These are phyloP conservation scores for Lasioglossum marginatum DNA, from an alignment of 2,888 invertebrate genomes.

Conservation along the genomic window DNA sequence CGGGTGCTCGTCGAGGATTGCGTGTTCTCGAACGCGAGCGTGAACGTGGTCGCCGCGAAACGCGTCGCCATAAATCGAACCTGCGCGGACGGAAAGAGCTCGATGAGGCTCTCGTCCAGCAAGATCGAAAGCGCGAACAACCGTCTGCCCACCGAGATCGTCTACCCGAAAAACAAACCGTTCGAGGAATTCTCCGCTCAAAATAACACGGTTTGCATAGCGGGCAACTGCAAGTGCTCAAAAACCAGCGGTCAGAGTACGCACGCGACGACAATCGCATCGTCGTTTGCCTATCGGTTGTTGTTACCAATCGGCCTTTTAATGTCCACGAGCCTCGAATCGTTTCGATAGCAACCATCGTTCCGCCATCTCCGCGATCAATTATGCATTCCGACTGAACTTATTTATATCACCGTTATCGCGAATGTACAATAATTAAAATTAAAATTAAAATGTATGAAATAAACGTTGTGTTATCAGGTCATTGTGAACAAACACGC, in stretches of 20 bases:
- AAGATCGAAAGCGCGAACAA: conserved; percentile 72
- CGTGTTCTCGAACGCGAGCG: conserved; percentile 73
- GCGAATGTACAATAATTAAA: neutral
- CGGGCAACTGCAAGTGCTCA: conserved; percentile 76
- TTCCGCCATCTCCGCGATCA: neutral
- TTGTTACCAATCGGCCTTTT: neutral
- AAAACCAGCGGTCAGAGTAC: conserved; percentile 59
- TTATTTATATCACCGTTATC: neutral
- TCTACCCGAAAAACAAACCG: conserved; percentile 63
- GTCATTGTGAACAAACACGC: neutral
- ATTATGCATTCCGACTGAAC: neutral
- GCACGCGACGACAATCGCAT: neutral
- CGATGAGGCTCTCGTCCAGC: conserved; percentile 72
- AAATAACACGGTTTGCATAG: conserved; percentile 77
- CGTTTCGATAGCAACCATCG: neutral
- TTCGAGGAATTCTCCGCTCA: conserved; percentile 45
- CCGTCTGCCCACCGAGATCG: conserved; percentile 75
- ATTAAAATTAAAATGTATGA: neutral
- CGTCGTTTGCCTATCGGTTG: neutral
- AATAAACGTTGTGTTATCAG: neutral
- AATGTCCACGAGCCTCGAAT: neutral
- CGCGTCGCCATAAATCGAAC: conserved; percentile 66
- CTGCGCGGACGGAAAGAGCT: conserved; percentile 78
- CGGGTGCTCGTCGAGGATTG: conserved; percentile 65
- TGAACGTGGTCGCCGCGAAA: conserved; percentile 69